Evolutionary conservation across 64 coral and sea anemone genomes (phyloP).

Genomic region (Montipora sp.): DNA sequence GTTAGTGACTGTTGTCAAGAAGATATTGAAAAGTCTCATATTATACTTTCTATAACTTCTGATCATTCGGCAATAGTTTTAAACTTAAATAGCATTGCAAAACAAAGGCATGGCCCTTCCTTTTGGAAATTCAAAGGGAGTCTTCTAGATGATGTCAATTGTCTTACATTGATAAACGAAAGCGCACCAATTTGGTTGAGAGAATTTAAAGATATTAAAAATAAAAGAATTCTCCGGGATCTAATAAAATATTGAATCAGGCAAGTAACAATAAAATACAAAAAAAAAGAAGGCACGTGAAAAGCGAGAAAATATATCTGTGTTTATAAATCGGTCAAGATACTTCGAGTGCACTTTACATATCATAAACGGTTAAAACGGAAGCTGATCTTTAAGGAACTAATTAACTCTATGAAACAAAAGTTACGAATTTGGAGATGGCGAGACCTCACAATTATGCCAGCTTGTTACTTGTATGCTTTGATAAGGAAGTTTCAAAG

Average conservation of each 20-base stretch:
- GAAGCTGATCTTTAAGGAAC: background rate
- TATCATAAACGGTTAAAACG: background rate
- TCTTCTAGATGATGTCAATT: background rate
- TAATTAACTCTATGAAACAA: background rate
- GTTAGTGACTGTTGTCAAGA: slow-evolving; percentile 58
- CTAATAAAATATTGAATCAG: no score
- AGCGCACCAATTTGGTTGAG: slow-evolving; percentile 12
- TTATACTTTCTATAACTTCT: background rate
- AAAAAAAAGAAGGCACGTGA: no score
- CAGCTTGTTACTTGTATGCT: no score
- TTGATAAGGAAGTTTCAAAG: no score
- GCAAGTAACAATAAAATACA: no score
- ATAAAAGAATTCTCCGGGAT: background rate
- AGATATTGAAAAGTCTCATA: slow-evolving; percentile 22
- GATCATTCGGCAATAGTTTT: slow-evolving; percentile 49
- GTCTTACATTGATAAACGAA: slow-evolving; percentile 33
- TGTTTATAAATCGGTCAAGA: background rate
- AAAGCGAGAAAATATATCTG: no score
- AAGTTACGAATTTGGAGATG: background rate
- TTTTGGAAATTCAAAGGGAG: background rate
- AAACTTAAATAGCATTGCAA: slow-evolving; percentile 31
- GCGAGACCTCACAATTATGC: background rate
- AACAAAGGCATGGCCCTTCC: slow-evolving; percentile 9
- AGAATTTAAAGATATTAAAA: slow-evolving; percentile 3
- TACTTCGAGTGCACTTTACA: background rate